Evolutionary conservation across 2,797 vertebrate genomes (phyloP).

Genomic region (Darevskia nairensis): DNA sequence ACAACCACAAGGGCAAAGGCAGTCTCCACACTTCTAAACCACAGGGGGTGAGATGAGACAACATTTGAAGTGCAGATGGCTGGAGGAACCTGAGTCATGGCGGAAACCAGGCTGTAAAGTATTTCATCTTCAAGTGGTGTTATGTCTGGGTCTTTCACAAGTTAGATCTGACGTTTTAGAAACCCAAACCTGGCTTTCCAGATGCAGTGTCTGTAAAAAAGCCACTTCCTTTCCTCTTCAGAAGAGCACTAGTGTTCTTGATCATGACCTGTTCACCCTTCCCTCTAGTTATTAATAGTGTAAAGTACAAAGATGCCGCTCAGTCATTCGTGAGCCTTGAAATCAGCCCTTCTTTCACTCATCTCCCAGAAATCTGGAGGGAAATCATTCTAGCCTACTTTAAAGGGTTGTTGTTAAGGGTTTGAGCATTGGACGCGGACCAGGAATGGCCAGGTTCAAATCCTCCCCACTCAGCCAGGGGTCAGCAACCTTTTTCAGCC

Average conservation of each 20-base stretch:
- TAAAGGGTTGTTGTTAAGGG: neutral
- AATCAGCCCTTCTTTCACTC: neutral
- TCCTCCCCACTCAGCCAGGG: no score
- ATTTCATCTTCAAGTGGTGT: neutral
- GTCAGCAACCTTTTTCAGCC: no score
- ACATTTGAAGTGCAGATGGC: neutral
- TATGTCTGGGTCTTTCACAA: neutral
- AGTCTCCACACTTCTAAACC: neutral
- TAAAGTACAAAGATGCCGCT: no score
- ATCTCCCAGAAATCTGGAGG: neutral
- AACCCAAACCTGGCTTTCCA: neutral
- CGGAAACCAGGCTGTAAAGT: neutral
- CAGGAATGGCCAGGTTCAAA: neutral
- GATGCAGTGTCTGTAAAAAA: neutral
- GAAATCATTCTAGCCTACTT: neutral
- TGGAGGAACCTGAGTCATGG: neutral
- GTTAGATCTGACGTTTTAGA: neutral
- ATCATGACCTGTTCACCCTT: neutral
- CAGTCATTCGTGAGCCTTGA: neutral
- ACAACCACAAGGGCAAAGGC: neutral
- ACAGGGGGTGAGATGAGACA: neutral
- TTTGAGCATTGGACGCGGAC: neutral
- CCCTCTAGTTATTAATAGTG: neutral
- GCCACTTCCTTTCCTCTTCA: neutral
- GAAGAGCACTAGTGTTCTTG: neutral